phyloP scores from a whole-genome alignment of 1,140 invertebrate species.

The Heliothis virescens region DNA sequence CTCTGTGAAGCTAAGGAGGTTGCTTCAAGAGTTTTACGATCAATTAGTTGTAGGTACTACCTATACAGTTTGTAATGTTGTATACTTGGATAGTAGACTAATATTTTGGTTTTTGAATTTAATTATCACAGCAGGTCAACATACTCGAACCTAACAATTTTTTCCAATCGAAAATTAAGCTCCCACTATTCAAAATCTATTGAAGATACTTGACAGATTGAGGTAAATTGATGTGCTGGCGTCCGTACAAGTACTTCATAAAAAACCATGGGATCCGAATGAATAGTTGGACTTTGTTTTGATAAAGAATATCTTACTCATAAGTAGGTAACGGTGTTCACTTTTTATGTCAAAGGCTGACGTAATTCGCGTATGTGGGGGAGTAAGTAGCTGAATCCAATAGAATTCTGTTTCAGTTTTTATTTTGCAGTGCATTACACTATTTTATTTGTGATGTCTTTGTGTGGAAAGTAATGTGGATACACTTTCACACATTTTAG shows the following conservation, averaged over 20 bases:
- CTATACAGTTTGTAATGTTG: too few relatives aligned
- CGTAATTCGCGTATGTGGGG: not conserved
- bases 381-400: not conserved
- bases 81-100: too few relatives aligned
- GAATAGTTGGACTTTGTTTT: not conserved
- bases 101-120: too few relatives aligned
- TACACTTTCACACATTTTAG: slow-evolving; percentile 2
- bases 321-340: not conserved
- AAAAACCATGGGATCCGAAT: too few relatives aligned
- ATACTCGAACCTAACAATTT: too few relatives aligned
- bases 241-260: too few relatives aligned
- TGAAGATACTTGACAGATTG: too few relatives aligned
- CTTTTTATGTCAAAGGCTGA: not conserved
- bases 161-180: too few relatives aligned
- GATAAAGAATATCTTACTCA: not conserved
- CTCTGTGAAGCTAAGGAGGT: not conserved
- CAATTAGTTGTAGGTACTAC: not conserved
- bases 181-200: too few relatives aligned
- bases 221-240: too few relatives aligned
- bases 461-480: slow-evolving; percentile 25
- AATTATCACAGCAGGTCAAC: too few relatives aligned
- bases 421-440: slow-evolving; percentile 11
- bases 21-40: too few relatives aligned
- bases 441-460: slow-evolving; percentile 1
- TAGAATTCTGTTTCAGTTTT: slow-evolving; percentile 25